phyloP scores from a whole-genome alignment of 2,888 invertebrate genomes.

The Cosmia trapezina region DNA sequence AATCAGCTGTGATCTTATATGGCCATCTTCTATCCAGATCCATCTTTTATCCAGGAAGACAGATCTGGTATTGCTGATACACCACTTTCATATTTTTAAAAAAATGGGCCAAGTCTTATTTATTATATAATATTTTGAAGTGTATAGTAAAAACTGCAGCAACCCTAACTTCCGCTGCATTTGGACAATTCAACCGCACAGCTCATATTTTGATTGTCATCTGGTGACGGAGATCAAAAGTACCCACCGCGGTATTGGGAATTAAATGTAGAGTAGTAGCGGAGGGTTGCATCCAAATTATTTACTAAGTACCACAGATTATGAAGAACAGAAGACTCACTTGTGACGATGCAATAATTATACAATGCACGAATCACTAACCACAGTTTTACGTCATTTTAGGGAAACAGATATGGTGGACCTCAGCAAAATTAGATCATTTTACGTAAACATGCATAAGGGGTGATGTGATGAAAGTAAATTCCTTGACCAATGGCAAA shows the following conservation, averaged over 20 bases:
- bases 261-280: conserved; percentile 37
- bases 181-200: conserved; percentile 56
- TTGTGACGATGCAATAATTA: neutral
- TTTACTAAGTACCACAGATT: neutral
- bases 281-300: conserved; percentile 21
- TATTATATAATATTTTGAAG: neutral
- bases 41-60: neutral
- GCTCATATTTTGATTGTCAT: conserved; percentile 60
- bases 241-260: conserved; percentile 25
- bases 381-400: neutral
- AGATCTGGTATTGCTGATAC: neutral
- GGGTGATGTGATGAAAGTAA: neutral
- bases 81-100: no score
- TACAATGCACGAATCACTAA: neutral
- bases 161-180: conserved; percentile 38
- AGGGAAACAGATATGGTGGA: neutral
- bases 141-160: neutral
- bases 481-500: neutral
- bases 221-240: conserved; percentile 53
- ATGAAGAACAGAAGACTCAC: neutral
- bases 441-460: neutral
- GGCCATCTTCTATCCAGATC: no score
- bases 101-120: no score
- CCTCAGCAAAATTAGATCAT: neutral
- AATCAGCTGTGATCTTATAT: neutral